Evolutionary conservation across 2,888 invertebrate species (phyloP), one percentile per base, ranked within the genome.

Genomic region (Coleophora flavipennella): DNA sequence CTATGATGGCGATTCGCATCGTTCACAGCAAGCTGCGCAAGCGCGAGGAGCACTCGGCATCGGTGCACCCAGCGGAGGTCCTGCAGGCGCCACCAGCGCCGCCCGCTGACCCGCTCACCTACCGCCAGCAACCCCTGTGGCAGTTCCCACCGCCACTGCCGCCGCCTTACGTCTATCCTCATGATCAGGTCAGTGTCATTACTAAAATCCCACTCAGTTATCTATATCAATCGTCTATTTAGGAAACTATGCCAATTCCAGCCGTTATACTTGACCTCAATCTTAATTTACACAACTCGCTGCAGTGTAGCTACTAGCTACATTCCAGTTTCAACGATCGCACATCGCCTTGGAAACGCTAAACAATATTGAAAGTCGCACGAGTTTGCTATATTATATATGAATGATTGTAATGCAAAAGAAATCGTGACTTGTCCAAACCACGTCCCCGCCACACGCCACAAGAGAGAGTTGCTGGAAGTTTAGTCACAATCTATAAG

Each of bases 1-100:
- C 92, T 72, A 89, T 93, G 90, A 91, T 92, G 85, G 92, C 93
- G 78, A 92, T 94, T 78, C 93, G 93, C 86, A 91, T 94, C 90
- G 93, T 94, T 85, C 93, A 93, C 90, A 94, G 93, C 85, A 94
- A 94, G 87, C 88, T 94, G 85, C 89, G 93, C 67, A 94, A 94
- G 85, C 89, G 93, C 59, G 93, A 94, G 80, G 93, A 93, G 71
- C 89, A 90, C 76, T 88, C 89, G 51, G 89, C 90, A 62, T 87
- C 88, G 62, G 89, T 89, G 54, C 91, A 90, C 61, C 90, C 91
- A 43, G 88, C 90, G 53, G 88, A 88, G 64, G 88, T 90, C 49
- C 86, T 90, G 50, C 88, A 89, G 57, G 85, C 88, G 55, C 77
- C 87, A 40, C 77, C 79, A 53, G 70, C 69, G 49, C 62, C 72